These are phyloP conservation scores for Mystacides longicornis DNA, from an alignment of 2,888 invertebrate genomes.

Conservation along the genomic window DNA sequence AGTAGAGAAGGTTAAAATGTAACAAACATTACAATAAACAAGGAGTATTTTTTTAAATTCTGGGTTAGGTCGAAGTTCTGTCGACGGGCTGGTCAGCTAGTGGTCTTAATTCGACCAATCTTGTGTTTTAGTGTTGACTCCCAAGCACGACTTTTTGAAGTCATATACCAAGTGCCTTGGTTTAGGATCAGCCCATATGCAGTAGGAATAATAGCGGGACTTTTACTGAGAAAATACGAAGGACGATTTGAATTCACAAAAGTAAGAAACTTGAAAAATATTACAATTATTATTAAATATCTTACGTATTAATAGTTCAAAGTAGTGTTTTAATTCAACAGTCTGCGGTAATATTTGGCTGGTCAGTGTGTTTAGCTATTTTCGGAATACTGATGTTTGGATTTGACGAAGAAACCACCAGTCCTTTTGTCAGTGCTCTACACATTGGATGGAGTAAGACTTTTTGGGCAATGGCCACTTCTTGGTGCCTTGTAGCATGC, in stretches of 20 bases:
- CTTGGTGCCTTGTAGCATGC: background rate
- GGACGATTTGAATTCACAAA: background rate
- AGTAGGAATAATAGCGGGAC: background rate
- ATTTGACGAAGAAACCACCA: background rate
- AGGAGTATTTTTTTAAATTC: no score
- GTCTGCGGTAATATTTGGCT: background rate
- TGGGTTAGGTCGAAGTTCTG: no score
- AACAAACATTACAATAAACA: no score
- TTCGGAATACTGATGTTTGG: background rate
- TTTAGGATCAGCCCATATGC: background rate
- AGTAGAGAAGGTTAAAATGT: no score
- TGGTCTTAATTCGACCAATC: no score
- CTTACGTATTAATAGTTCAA: background rate
- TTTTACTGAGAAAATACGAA: background rate
- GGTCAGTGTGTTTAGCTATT: background rate
- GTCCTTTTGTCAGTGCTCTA: background rate
- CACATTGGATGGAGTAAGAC: background rate
- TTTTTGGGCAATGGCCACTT: background rate
- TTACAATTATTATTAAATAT: background rate
- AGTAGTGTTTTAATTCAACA: background rate
- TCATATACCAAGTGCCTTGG: background rate
- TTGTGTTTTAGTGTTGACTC: background rate
- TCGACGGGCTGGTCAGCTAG: no score
- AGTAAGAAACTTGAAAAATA: background rate
- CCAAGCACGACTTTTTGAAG: background rate